A percentile compares a stretch with the other conserved stretches of the same genome.
These are phyloP conservation scores for Nothobranchius kuhntae DNA, from an alignment of 2,113 vertebrate species.

Conservation along the genomic window DNA sequence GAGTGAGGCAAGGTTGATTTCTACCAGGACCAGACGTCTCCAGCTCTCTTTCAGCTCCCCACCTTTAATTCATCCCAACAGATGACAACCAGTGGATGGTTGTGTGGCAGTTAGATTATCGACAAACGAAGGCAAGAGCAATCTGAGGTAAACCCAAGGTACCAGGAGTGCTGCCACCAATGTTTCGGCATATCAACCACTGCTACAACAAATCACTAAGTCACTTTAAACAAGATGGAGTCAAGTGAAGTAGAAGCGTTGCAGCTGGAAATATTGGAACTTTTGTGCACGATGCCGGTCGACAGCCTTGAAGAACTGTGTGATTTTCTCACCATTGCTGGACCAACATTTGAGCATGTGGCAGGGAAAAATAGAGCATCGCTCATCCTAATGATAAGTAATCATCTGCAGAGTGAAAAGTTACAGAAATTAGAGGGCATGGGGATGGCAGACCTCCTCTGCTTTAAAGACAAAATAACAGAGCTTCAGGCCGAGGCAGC, in stretches of 20 bases:
- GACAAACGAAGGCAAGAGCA: too few relatives aligned
- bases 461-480: neutral
- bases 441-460: neutral
- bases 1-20: neutral
- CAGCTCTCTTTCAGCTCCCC: neutral
- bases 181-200: too few relatives aligned
- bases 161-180: too few relatives aligned
- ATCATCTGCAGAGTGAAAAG: conserved; percentile 1
- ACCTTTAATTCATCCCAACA: neutral
- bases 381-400: neutral
- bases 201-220: too few relatives aligned
- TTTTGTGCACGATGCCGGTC: neutral
- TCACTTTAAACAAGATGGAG: neutral
- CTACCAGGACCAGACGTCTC: neutral
- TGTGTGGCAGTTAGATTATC: neutral
- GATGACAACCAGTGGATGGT: neutral
- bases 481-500: neutral
- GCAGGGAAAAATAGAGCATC: neutral
- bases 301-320: neutral
- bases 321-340: neutral
- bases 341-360: conserved; percentile 1
- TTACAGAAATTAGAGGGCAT: neutral
- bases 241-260: neutral
- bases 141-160: too few relatives aligned
- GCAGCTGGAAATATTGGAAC: neutral